phyloP scores from a whole-genome alignment of 2,797 vertebrate species.

The Amphiprion clarkii region DNA sequence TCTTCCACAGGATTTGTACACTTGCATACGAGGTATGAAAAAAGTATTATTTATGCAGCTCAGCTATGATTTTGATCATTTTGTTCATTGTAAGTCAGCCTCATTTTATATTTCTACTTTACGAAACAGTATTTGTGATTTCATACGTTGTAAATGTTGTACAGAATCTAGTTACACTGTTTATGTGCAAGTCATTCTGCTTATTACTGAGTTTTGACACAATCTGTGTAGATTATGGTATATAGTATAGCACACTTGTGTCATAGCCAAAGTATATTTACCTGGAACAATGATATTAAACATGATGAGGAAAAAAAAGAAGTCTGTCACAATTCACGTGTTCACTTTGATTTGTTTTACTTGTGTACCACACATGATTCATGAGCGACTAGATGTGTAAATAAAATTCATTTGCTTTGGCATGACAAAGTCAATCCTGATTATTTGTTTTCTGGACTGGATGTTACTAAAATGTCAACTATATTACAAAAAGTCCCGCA shows the following conservation, averaged over 20 bases:
- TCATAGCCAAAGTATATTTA: slow-evolving; percentile 55
- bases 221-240: slow-evolving; percentile 64
- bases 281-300: slow-evolving; percentile 36
- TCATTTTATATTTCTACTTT: slow-evolving; percentile 51
- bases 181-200: slow-evolving; percentile 81
- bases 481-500: too few relatives aligned
- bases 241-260: slow-evolving; percentile 64
- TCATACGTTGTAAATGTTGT: slow-evolving; percentile 81
- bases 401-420: slow-evolving; percentile 88
- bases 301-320: slow-evolving; percentile 2
- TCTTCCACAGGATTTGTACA: slow-evolving; percentile 40
- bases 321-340: slow-evolving; percentile 42
- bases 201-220: slow-evolving; percentile 76
- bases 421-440: slow-evolving; percentile 51
- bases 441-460: slow-evolving; percentile 6
- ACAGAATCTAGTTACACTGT: slow-evolving; percentile 82
- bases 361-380: slow-evolving; percentile 45
- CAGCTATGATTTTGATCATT: slow-evolving; percentile 40
- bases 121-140: slow-evolving; percentile 52
- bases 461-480: too few relatives aligned
- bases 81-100: slow-evolving; percentile 31
- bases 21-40: slow-evolving; percentile 40
- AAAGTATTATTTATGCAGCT: slow-evolving; percentile 13
- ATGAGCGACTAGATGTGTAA: slow-evolving; percentile 80
- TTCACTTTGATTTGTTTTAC: slow-evolving; percentile 48